Conservation (phyloP, 2,888 invertebrate genomes). For the Thecophora atra region DNA sequence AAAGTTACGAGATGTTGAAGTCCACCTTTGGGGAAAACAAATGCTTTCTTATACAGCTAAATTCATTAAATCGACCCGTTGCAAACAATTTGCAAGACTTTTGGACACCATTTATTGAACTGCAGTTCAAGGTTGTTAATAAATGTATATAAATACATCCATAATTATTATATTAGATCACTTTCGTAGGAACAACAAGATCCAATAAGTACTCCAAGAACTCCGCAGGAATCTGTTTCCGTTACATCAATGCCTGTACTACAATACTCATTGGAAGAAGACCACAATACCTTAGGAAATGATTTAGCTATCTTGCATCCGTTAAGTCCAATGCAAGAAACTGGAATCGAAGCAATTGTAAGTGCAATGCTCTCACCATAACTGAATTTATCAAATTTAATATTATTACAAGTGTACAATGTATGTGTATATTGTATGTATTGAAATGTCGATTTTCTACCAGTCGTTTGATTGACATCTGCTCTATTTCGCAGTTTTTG, state of each 20-base stretch:
- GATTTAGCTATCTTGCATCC: constrained; percentile 73
- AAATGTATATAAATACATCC: background rate
- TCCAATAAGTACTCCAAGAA: constrained; percentile 69
- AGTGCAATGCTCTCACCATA: too few species aligned
- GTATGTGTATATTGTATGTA: too few species aligned
- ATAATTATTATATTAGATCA: background rate
- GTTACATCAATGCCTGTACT: constrained; percentile 57
- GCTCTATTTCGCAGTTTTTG: too few species aligned
- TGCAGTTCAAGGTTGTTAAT: constrained; percentile 69
- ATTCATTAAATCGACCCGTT: constrained; percentile 76
- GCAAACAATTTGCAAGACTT: constrained; percentile 78
- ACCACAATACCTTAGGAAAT: constrained; percentile 46
- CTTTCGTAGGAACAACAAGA: constrained; percentile 59
- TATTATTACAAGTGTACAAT: too few species aligned
- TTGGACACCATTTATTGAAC: constrained; percentile 83
- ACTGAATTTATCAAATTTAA: too few species aligned
- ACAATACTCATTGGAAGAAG: constrained; percentile 57
- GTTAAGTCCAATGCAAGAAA: constrained; percentile 76
- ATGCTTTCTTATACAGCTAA: constrained; percentile 90
- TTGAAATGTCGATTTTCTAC: too few species aligned
- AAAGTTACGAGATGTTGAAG: constrained; percentile 84
- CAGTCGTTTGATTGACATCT: too few species aligned
- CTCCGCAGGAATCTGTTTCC: constrained; percentile 70
- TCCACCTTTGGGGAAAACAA: constrained; percentile 85
- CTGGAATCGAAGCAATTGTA: constrained; percentile 70